Conservation (phyloP, 2,113 vertebrate genomes). For the Ornithorhynchus anatinus region DNA sequence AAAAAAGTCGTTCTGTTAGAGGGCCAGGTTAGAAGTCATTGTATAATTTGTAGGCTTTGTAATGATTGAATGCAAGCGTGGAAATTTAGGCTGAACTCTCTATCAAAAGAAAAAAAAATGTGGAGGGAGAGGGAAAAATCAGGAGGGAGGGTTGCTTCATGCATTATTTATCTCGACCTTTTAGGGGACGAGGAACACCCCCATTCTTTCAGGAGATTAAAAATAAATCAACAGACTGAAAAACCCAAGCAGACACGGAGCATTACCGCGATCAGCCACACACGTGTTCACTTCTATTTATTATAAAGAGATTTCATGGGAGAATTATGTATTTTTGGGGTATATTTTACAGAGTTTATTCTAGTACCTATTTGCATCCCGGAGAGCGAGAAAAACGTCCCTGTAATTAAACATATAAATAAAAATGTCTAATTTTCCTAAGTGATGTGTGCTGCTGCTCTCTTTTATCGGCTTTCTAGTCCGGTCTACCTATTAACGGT, state of each 20-base stretch:
- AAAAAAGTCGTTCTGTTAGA: conserved; percentile 64
- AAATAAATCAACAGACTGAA: conserved; percentile 79
- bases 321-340: conserved; percentile 81
- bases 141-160: conserved; percentile 69
- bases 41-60: conserved; percentile 86
- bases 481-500: too few relatives aligned
- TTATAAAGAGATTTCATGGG: conserved; percentile 80
- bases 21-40: conserved; percentile 80
- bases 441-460: neutral
- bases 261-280: conserved; percentile 71
- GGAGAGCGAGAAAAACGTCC: conserved; percentile 60
- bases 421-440: conserved; percentile 83
- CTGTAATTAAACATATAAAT: conserved; percentile 75
- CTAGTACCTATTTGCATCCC: conserved; percentile 80
- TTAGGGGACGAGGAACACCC: conserved; percentile 72
- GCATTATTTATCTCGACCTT: conserved; percentile 82
- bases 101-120: conserved; percentile 70
- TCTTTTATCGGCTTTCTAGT: too few relatives aligned
- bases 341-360: conserved; percentile 87
- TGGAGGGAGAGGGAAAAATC: conserved; percentile 48
- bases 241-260: conserved; percentile 72
- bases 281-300: conserved; percentile 82
- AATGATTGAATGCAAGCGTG: conserved; percentile 77
- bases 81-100: conserved; percentile 79
- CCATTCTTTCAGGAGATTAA: conserved; percentile 75